These are phyloP conservation scores for Carassius gibelio DNA, from an alignment of 2,113 vertebrate species.

Conservation along the genomic window DNA sequence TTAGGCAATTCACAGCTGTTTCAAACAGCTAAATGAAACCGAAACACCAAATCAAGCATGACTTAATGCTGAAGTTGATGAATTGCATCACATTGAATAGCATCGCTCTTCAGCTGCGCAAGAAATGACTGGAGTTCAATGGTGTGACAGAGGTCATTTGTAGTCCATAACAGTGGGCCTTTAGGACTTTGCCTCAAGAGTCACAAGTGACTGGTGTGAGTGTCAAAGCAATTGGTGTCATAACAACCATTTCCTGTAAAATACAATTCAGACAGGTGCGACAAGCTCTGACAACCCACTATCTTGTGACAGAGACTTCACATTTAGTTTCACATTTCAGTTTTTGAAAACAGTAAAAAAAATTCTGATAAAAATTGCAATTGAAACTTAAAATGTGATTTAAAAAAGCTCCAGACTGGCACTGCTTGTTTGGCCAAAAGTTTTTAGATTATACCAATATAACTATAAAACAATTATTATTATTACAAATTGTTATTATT, in stretches of 20 bases:
- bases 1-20: not conserved
- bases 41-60: not conserved
- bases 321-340: not conserved
- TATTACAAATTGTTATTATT: no score
- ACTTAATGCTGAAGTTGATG: not conserved
- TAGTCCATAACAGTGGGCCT: not conserved
- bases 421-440: not conserved
- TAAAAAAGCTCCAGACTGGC: no score
- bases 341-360: not conserved
- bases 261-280: not conserved
- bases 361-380: no score
- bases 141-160: conserved; percentile 35
- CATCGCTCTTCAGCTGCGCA: not conserved
- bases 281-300: not conserved
- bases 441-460: not conserved
- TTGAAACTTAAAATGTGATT: no score
- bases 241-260: conserved; percentile 4
- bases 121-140: not conserved
- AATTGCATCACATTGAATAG: not conserved
- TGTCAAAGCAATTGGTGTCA: not conserved
- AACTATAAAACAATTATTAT: not conserved
- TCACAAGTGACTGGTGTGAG: not conserved
- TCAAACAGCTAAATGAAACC: conserved; percentile 1
- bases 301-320: conserved; percentile 21
- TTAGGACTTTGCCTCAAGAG: conserved; percentile 17